Evolutionary conservation across 2,797 vertebrate genomes (phyloP).

Genomic region (Oreochromis grahami): DNA sequence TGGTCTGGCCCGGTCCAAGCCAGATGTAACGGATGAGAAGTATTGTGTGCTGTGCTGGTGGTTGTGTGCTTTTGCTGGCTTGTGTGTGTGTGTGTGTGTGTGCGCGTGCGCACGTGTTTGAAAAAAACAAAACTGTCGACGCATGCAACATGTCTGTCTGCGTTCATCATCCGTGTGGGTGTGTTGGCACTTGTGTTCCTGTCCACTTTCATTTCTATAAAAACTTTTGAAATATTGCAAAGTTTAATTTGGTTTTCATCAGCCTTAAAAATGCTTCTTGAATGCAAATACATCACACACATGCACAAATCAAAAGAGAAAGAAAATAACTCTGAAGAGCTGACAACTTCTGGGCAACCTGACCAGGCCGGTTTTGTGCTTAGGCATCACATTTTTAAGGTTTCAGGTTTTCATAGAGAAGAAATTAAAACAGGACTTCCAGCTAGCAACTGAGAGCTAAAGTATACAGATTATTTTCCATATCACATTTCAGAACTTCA

Average conservation of each 20-base stretch:
- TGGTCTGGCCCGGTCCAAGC: constrained; percentile 19
- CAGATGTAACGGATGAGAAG: constrained; percentile 54
- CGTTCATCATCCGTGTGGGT: constrained; percentile 22
- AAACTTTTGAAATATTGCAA: background rate
- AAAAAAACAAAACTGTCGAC: background rate
- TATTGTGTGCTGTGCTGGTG: constrained; percentile 1
- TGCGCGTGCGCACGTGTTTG: background rate
- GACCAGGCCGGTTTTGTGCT: background rate
- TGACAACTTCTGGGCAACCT: background rate
- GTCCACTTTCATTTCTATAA: background rate
- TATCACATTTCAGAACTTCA: background rate
- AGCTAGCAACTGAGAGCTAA: background rate
- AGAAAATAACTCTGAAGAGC: background rate
- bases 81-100: background rate
- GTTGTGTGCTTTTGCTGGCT: constrained; percentile 1
- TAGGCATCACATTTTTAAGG: background rate
- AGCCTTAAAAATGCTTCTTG: background rate
- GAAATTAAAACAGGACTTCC: background rate
- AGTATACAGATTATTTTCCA: background rate
- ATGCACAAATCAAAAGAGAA: background rate
- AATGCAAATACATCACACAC: background rate
- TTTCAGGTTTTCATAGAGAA: background rate
- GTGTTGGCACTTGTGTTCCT: constrained; percentile 11
- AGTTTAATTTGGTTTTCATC: background rate
- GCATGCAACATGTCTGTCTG: constrained; percentile 18